Evolutionary conservation across 2,888 invertebrate species (phyloP), one percentile per base, ranked within the genome.

Genomic region (Alloscopus bannaensis): DNA sequence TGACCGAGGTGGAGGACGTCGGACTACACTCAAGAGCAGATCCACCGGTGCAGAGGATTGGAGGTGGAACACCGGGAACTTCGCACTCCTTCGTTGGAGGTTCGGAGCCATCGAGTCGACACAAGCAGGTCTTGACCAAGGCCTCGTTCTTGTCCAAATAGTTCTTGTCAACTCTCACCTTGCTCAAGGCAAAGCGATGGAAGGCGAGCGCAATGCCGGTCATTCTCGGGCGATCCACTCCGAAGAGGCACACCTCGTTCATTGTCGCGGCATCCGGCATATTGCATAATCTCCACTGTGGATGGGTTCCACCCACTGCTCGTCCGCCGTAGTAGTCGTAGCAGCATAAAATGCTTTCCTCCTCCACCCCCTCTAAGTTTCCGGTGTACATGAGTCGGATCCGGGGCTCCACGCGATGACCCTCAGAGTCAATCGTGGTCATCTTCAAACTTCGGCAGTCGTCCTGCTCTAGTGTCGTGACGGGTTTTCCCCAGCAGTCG

Each of bases 401-500:
- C 24, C 11, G 20, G 20, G 52, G 6, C 4, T 20, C 4, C 6
- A 22, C 3, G 4, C 52, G 20, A 6, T 52, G 3, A 2, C 22
- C 52, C 3, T 20, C n/a, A 22, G 4, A 8, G 20, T 20, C 3
- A 2, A 24, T 20, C 24, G 52, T 22, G 24, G 3, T 16, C 4
- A 52, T 22, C 8, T 52, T 52, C 22, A 52, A 20, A 22, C 24
- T 52, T 52, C 52, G 3, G 16, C 52, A 52, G 16, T 52, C 52
- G 16, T 52, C 52, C 24, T 11, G 6, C 3, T 4, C 4, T 3
- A 8, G 6, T 3, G 4, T 22, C 22, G 6, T 4, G 3, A 52
- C 52, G 2, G 52, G 52, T 6, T 52, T 20, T 22, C 24, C 52
- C 20, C 20, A 52, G 24, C 52, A 52, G 52, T 52, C 52, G n/a